phyloP scores from a whole-genome alignment of 37 sponge, comb jelly and placozoan genomes.

The Aplysina aerophoba region DNA sequence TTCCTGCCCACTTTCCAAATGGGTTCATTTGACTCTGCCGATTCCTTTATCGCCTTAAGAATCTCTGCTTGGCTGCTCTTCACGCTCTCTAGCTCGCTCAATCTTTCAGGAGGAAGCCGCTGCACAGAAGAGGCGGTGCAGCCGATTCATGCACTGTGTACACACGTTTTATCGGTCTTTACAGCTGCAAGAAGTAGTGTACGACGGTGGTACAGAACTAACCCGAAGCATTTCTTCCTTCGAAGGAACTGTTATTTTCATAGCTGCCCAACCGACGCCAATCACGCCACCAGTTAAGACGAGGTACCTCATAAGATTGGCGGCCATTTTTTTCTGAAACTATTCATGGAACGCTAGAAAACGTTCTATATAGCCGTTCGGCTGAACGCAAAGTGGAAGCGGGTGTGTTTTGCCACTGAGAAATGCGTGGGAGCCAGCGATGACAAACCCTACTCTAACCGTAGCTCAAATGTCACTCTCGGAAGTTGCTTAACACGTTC shows the following conservation, averaged over 20 bases:
- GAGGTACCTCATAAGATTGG: background rate
- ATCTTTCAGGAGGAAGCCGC: background rate
- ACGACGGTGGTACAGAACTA: too few species aligned
- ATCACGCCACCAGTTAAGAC: constrained; percentile 26
- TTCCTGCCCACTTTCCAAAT: constrained; percentile 31
- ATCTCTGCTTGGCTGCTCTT: background rate
- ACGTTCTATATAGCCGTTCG: too few species aligned
- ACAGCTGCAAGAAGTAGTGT: too few species aligned
- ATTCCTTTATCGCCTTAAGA: constrained; percentile 17
- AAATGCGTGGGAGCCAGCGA: too few species aligned
- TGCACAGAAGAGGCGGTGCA: too few species aligned
- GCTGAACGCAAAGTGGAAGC: too few species aligned
- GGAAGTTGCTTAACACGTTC: too few species aligned
- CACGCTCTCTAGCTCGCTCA: background rate
- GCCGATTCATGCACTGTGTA: too few species aligned
- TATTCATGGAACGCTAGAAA: constrained; percentile 13
- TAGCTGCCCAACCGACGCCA: constrained; percentile 53
- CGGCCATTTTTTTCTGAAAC: background rate
- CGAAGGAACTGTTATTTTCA: constrained; percentile 43
- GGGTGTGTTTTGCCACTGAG: too few species aligned
- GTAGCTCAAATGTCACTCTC: too few species aligned
- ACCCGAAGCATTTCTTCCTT: constrained; percentile 56
- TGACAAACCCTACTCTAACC: too few species aligned
- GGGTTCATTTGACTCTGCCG: constrained; percentile 39
- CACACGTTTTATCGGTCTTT: too few species aligned